Base-by-base conservation (phyloP, 2,113 vertebrate genomes). In the Eidolon helvum region DNA sequence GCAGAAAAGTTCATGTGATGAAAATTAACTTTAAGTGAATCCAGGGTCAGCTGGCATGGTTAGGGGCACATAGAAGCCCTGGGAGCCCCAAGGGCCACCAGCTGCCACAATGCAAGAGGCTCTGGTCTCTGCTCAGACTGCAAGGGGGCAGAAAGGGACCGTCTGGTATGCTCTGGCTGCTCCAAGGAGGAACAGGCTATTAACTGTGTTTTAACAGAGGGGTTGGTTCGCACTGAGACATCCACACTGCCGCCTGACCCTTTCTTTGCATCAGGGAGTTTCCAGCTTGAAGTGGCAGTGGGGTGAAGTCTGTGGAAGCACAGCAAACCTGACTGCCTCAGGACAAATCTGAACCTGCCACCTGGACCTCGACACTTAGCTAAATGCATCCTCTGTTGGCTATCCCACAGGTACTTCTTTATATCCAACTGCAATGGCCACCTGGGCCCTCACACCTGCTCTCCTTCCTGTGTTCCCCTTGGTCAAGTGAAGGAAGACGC, bases 401-500 rank as follows among this genome's bases (percentile, higher is more conserved):
- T 11, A 1, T 19, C 53, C 9, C 12, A 26, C 15, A 19, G 53
- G 75, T 14, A 22, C 45, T 19, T 43, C 28, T 78, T 53, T 26
- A 18, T 10, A 59, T 4, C 40, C 24, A 50, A 10, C 48, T 22
- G 28, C 10, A 21, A 6, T 33, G 10, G 7, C 28, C 14, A 33
- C 50, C 26, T 15, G 61, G 4, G 48, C 24, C 43, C 48, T 33
- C 4, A 21, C 8, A 16, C 48, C 65, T 68, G 57, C 38, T 24
- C 15, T 30, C 38, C 40, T 19, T 89, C 55, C 48, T 48, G 48
- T 9, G 48, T 11, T 19, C 16, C 35, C 38, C 30, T 0, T 30
- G 7, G 63, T 96, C 96, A 97, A 92, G 83, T 69, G 88, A 98
- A 95, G 96, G 88, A 98, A 96, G 96, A 95, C 89, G 7, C 40